Evolutionary conservation across 2,113 vertebrate species (phyloP).

Genomic region (Chionodraco myersi): DNA sequence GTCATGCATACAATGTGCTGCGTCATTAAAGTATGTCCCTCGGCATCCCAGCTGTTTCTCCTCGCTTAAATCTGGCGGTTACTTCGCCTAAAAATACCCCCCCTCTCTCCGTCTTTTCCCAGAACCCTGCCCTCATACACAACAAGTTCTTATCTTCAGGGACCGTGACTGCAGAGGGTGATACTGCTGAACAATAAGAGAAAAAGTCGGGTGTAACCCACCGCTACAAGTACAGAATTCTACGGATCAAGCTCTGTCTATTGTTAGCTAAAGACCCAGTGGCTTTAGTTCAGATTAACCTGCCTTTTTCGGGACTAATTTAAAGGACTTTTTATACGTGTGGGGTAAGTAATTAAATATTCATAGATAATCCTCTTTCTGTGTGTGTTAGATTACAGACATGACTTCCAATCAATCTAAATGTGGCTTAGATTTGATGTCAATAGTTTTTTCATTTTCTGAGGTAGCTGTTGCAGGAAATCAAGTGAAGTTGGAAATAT

Average conservation of each 20-base stretch:
- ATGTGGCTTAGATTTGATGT: not conserved
- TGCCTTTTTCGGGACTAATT: slow-evolving; percentile 19
- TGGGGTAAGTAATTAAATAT: slow-evolving; percentile 47
- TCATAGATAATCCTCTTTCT: not conserved
- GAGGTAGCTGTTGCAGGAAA: not conserved
- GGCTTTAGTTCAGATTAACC: not conserved
- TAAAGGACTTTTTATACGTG: slow-evolving; percentile 5
- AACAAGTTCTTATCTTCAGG: slow-evolving; percentile 59
- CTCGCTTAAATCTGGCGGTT: slow-evolving; percentile 44
- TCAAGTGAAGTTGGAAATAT: not conserved
- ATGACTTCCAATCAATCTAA: not conserved
- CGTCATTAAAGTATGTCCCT: slow-evolving; percentile 63
- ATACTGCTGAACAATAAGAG: slow-evolving; percentile 52
- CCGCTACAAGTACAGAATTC: slow-evolving; percentile 7
- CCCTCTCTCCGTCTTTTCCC: not conserved
- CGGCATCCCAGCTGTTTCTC: slow-evolving; percentile 56
- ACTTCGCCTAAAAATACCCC: slow-evolving; percentile 66
- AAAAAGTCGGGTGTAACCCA: slow-evolving; percentile 54
- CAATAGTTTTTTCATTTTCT: not conserved
- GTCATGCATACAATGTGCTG: slow-evolving; percentile 54
- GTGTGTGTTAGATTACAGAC: not conserved
- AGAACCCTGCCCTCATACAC: slow-evolving; percentile 39
- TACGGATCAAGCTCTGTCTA: slow-evolving; percentile 24
- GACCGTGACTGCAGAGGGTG: slow-evolving; percentile 64
- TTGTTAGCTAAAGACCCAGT: not conserved